Conservation (phyloP, 1,140 invertebrate genomes). For the Sesamia nonagrioides region DNA sequence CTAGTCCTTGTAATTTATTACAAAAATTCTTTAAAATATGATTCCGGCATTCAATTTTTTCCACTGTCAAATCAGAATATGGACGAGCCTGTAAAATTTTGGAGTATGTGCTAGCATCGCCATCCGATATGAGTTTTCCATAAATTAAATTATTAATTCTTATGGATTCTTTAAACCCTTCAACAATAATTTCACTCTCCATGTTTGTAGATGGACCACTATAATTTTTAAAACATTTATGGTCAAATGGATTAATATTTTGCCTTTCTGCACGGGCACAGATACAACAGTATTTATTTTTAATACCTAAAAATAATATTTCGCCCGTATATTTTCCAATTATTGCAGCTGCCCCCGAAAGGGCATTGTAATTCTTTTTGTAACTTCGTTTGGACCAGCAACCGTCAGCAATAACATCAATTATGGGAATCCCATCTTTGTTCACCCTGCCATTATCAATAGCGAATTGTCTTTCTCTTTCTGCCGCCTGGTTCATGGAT, state of each 20-base stretch:
- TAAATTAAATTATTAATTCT: not conserved
- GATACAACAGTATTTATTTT: slow-evolving; percentile 68
- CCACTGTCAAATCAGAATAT: not conserved
- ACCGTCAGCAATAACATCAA: too few species aligned
- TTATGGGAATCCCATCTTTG: too few species aligned
- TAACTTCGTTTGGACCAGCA: not conserved
- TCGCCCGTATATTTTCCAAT: slow-evolving; percentile 22
- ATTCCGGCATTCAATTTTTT: not conserved
- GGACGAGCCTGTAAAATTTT: not conserved
- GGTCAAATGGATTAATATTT: not conserved
- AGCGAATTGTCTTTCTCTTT: too few species aligned
- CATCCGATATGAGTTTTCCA: not conserved
- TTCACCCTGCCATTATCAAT: too few species aligned
- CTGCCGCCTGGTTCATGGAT: too few species aligned
- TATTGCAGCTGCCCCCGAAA: slow-evolving; percentile 22
- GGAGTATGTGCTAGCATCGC: not conserved
- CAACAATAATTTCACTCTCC: not conserved
- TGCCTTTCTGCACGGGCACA: not conserved
- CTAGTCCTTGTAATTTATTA: not conserved
- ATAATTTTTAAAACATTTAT: slow-evolving; percentile 1
- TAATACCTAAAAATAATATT: slow-evolving; percentile 51
- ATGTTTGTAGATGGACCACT: not conserved
- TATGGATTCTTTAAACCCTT: not conserved
- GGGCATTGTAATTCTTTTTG: slow-evolving; percentile 13
- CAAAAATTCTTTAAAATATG: not conserved